phyloP scores from a whole-genome alignment of 1,140 invertebrate genomes.

The Melitaea cinxia region DNA sequence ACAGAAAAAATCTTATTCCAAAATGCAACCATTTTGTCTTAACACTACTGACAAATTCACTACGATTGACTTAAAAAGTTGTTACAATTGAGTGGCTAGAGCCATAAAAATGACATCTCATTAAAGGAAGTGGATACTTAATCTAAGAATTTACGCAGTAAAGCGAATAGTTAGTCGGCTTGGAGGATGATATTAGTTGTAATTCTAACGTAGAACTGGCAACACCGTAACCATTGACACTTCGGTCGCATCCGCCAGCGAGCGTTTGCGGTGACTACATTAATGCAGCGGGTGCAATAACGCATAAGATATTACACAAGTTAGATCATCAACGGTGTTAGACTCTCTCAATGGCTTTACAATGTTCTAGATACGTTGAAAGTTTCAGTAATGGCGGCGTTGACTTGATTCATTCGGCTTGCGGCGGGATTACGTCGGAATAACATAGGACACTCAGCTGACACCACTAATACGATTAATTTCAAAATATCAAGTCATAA shows the following conservation, averaged over 20 bases:
- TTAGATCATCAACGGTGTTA: conserved; percentile 62
- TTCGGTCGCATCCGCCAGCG: conserved; percentile 20
- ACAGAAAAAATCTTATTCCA: too few species aligned
- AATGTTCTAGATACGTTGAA: conserved; percentile 50
- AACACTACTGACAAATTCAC: too few species aligned
- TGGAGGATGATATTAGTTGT: conserved; percentile 12
- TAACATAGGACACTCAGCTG: neutral
- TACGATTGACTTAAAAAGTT: too few species aligned
- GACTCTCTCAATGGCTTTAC: conserved; percentile 50
- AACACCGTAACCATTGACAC: conserved; percentile 37
- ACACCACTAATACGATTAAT: neutral
- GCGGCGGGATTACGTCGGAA: conserved; percentile 5
- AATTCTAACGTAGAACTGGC: conserved; percentile 37
- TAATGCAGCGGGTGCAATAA: conserved; percentile 64
- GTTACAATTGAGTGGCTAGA: too few species aligned
- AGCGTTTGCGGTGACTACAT: conserved; percentile 49
- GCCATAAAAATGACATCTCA: too few species aligned
- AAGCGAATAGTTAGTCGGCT: neutral
- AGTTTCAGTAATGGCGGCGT: conserved; percentile 47
- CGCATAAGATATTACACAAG: conserved; percentile 57
- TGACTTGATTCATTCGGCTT: conserved; percentile 52
- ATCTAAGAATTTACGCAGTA: too few species aligned
- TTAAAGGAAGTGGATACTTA: too few species aligned
- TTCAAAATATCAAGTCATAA: neutral
- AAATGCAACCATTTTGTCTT: too few species aligned